Base-by-base conservation (phyloP, 2,113 vertebrate species). In the Phalacrocorax aristotelis region DNA sequence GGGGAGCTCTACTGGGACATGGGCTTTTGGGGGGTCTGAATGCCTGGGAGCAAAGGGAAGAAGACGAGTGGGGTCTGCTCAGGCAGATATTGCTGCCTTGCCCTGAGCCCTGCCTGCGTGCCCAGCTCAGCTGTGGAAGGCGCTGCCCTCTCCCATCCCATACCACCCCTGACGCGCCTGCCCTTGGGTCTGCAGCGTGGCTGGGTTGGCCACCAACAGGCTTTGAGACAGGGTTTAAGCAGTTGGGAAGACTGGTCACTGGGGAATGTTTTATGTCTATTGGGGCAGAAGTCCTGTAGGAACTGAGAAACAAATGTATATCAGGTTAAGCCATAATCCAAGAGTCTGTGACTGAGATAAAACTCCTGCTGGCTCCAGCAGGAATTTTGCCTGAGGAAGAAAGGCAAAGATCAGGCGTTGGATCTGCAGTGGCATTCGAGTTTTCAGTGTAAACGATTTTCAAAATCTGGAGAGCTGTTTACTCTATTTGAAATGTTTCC, bases 111-210 rank as follows among this genome's bases (percentile, higher is more conserved):
- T 18, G 0, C 4, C 32, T 40, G 22, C 0, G 0, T 71, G 30
- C 46, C 55, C 62, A 58, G 55, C 21, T 70, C 5, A 6, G n/a
- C 61, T 30, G 0, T 54, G 61, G 15, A 40, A 78, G 8, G 23
- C 0, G 2, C 48, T 89, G 68, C 29, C 38, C 22, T 42, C 48
- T 95, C 44, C 64, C 46, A 58, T 55, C 14, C 16, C n/a, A 4
- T 14, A 3, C 7, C 5, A 3, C 20, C 22, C 34, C 20, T 0
- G 0, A 4, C 1, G 1, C 2, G 25, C 22, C 44, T 60, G 27
- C n/a, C 27, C 21, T 38, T 57, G 34, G 14, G 3, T 65, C 57
- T 83, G 65, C 6, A 19, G 17, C 0, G 0, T 51, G 49, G 38
- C 32, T 71, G 49, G 9, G 14, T 4, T 80, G 44, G 60, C 38